Evolutionary conservation across 2,113 vertebrate genomes (phyloP).

Genomic region (Aegotheles bennettii): DNA sequence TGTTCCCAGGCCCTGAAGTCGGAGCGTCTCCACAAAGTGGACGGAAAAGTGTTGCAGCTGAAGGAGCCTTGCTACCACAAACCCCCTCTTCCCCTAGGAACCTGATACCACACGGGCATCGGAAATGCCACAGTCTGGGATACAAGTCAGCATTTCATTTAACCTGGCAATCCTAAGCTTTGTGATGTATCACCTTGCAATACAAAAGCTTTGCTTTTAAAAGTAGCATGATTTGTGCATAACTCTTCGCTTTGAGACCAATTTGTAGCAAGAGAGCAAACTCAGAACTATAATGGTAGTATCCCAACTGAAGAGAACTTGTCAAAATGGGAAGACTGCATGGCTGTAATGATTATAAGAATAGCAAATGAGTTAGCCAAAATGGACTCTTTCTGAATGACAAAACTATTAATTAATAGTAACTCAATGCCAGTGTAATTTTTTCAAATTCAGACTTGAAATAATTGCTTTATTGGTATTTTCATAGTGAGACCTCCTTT

Average conservation of each 20-base stretch:
- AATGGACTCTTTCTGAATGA: not conserved
- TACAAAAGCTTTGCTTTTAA: not conserved
- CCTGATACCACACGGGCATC: constrained; percentile 90
- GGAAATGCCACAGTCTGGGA: constrained; percentile 97
- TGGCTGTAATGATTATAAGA: not conserved
- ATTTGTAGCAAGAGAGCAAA: not conserved
- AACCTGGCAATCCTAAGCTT: not conserved
- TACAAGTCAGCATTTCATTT: constrained; percentile 86
- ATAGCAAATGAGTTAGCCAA: not conserved
- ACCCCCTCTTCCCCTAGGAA: constrained; percentile 93
- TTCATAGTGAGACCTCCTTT: not conserved
- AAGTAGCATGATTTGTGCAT: not conserved
- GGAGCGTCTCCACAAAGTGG: constrained; percentile 89
- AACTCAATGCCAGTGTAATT: not conserved
- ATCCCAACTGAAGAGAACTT: not conserved
- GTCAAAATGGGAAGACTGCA: not conserved
- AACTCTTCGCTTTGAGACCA: not conserved
- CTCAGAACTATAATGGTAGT: not conserved
- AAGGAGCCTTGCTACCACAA: constrained; percentile 82
- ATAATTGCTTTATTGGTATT: not conserved
- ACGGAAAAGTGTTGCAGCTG: constrained; percentile 79
- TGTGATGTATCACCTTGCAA: not conserved
- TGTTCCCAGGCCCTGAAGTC: constrained; percentile 81
- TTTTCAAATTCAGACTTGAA: not conserved
- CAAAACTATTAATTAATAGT: not conserved